phyloP scores from a whole-genome alignment of 2,113 vertebrate species.

The Oceanodroma tethys region DNA sequence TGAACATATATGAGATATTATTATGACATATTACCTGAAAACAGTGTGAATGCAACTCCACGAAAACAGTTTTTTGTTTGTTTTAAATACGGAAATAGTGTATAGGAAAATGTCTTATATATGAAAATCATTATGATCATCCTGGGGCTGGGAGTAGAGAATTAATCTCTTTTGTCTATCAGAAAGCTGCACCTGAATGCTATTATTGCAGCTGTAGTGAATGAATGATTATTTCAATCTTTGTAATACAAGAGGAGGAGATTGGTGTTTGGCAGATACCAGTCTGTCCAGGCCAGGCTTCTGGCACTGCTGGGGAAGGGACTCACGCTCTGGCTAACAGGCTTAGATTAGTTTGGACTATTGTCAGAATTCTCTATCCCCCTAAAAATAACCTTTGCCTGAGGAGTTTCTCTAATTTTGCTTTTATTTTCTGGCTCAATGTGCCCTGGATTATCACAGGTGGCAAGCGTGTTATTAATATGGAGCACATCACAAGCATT shows the following conservation, averaged over 20 bases:
- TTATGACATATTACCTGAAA: not conserved
- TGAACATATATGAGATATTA: not conserved
- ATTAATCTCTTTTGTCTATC: not conserved
- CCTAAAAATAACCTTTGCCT: not conserved
- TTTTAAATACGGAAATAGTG: not conserved
- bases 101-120: not conserved
- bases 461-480: rapidly evolving
- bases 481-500: not conserved
- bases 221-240: not conserved
- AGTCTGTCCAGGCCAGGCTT: not conserved
- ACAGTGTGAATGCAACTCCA: not conserved
- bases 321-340: not conserved
- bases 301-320: not conserved
- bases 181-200: not conserved
- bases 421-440: not conserved
- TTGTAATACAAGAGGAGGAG: not conserved
- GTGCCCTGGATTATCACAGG: not conserved
- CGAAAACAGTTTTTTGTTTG: not conserved
- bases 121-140: not conserved
- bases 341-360: not conserved
- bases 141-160: not conserved
- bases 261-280: not conserved
- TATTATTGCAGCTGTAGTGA: not conserved
- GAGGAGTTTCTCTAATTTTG: not conserved
- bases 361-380: not conserved